Evolutionary conservation across 2,797 vertebrate genomes (phyloP).

Genomic region (Molossus molossus): DNA sequence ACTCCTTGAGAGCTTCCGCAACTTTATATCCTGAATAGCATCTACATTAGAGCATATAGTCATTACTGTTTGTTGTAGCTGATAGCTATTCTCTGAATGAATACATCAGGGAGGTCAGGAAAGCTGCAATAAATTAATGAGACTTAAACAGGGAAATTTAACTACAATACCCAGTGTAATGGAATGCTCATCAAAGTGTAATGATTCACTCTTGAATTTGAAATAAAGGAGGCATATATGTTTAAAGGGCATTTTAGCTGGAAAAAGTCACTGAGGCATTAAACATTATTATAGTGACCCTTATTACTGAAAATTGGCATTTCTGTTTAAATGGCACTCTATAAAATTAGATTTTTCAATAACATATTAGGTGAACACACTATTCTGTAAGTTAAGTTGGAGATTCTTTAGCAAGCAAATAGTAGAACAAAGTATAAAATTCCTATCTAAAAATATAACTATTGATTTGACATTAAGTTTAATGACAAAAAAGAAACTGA

Average conservation of each 20-base stretch:
- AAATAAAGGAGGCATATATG: conserved; percentile 70
- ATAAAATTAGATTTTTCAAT: conserved; percentile 82
- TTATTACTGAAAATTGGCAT: conserved; percentile 83
- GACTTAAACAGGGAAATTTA: conserved; percentile 73
- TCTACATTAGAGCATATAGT: background rate
- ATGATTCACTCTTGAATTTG: conserved; percentile 77
- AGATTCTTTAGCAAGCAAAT: conserved; percentile 66
- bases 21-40: background rate
- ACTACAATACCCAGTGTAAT: conserved; percentile 54
- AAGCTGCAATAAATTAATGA: conserved; percentile 73
- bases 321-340: conserved; percentile 82
- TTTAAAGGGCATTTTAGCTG: conserved; percentile 81
- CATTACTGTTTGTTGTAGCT: conserved; percentile 57
- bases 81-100: conserved; percentile 55
- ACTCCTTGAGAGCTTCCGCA: background rate
- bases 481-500: conserved; percentile 65
- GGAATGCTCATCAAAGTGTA: conserved; percentile 75
- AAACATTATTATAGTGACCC: conserved; percentile 81
- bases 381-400: conserved; percentile 68
- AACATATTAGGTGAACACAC: conserved; percentile 72
- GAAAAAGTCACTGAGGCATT: conserved; percentile 81
- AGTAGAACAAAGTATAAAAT: conserved; percentile 60
- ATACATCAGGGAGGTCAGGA: background rate
- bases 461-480: conserved; percentile 78
- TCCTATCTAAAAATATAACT: conserved; percentile 63